Evolutionary conservation across 1,140 invertebrate genomes (phyloP).

Genomic region (Leptinotarsa defecta): DNA sequence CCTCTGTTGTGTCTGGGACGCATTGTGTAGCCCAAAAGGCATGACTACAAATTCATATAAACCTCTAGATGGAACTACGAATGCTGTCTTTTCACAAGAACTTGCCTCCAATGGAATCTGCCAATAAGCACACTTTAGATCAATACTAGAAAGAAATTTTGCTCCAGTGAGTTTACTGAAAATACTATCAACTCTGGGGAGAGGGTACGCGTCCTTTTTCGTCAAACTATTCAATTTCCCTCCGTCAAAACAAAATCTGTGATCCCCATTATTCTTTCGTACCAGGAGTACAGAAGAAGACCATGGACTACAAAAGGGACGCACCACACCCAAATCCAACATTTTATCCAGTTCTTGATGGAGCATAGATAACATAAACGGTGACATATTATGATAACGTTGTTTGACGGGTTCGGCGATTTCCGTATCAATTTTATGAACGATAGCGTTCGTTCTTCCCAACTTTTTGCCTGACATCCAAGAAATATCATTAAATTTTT

Average conservation of each 20-base stretch:
- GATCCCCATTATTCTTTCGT: background rate
- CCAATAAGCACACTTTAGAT: background rate
- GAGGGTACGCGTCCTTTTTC: background rate
- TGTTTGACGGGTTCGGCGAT: background rate
- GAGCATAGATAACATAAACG: background rate
- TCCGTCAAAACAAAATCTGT: constrained; percentile 51
- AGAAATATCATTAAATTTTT: background rate
- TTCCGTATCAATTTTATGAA: background rate
- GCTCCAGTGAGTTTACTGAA: background rate
- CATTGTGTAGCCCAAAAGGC: background rate
- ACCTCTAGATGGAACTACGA: background rate
- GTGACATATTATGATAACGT: background rate
- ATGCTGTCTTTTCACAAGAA: background rate
- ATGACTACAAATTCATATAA: background rate
- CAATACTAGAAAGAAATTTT: background rate
- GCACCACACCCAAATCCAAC: background rate
- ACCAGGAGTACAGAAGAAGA: background rate
- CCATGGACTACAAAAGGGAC: background rate
- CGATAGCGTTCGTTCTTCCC: background rate
- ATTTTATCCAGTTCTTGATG: background rate
- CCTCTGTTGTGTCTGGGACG: background rate
- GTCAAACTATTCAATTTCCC: constrained; percentile 50
- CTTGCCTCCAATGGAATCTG: background rate
- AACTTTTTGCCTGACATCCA: background rate
- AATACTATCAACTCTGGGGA: background rate